Conservation (phyloP, 2,888 invertebrate genomes). For the Toxonevra muliebris region DNA sequence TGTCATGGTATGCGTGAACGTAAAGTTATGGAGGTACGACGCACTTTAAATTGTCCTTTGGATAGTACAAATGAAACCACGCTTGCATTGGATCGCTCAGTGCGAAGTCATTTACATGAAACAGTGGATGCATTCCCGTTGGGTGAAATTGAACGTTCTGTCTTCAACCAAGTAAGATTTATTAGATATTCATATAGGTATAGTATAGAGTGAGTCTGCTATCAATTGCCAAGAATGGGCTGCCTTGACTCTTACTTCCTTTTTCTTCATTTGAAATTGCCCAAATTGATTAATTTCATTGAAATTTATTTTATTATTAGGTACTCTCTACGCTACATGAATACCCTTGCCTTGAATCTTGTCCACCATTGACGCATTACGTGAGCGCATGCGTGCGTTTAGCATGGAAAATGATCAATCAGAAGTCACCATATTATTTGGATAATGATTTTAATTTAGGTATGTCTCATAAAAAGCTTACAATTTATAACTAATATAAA, state of each 20-base stretch:
- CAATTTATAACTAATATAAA: neutral
- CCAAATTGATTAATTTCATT: neutral
- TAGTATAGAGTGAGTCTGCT: no score
- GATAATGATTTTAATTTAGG: conserved; percentile 77
- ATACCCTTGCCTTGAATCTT: conserved; percentile 87
- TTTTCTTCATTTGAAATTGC: no score
- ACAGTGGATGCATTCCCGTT: conserved; percentile 78
- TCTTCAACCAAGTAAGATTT: conserved; percentile 69
- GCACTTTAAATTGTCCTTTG: conserved; percentile 67
- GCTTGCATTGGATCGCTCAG: conserved; percentile 68
- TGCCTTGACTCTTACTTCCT: no score
- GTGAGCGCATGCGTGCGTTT: conserved; percentile 83
- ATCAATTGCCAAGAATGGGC: no score
- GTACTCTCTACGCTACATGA: conserved; percentile 91
- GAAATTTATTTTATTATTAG: conserved; percentile 63
- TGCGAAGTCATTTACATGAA: conserved; percentile 73
- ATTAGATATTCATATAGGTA: no score
- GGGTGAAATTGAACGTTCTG: conserved; percentile 74
- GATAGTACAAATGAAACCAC: conserved; percentile 65
- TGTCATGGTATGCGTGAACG: conserved; percentile 76
- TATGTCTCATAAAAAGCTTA: conserved; percentile 43
- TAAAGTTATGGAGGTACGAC: conserved; percentile 77
- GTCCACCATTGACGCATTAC: conserved; percentile 80
- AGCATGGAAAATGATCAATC: conserved; percentile 88
- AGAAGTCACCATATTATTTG: conserved; percentile 73